A percentile compares a stretch with the other conserved stretches of the same genome.
Evolutionary conservation across 2,888 invertebrate genomes (phyloP).

Genomic region (Tetragnatha montana): DNA sequence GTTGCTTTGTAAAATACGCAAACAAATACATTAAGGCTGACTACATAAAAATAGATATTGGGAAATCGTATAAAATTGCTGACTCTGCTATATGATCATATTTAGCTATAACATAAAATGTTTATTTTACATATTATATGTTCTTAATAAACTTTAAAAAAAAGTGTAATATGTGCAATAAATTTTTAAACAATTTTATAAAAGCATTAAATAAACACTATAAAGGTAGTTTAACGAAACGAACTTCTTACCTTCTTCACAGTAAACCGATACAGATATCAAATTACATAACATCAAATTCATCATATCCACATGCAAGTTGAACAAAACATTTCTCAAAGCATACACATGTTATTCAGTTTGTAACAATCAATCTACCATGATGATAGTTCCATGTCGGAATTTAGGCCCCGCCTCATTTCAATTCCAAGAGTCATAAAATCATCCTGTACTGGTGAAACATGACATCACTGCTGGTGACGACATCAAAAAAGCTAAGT

Average conservation of each 20-base stretch:
- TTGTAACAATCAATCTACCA: conserved; percentile 11
- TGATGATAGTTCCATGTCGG: conserved; percentile 10
- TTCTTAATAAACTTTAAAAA: too few species aligned
- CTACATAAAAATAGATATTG: too few species aligned
- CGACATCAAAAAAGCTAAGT: not conserved
- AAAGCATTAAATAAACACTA: too few species aligned
- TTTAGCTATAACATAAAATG: too few species aligned
- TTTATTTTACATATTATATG: too few species aligned
- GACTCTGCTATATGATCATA: too few species aligned
- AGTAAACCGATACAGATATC: not conserved
- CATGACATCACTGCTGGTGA: conserved; percentile 23
- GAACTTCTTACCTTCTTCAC: not conserved
- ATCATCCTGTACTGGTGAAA: conserved; percentile 3
- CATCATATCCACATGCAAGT: not conserved
- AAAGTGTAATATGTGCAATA: too few species aligned
- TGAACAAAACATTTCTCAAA: not conserved
- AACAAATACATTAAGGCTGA: too few species aligned
- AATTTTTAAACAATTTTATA: too few species aligned
- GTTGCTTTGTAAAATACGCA: too few species aligned
- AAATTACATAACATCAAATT: not conserved
- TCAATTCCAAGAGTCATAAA: conserved; percentile 10
- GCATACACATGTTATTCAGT: not conserved
- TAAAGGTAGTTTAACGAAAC: too few species aligned
- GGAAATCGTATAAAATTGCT: too few species aligned
- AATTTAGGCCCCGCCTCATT: conserved; percentile 26